Evolutionary conservation across 1,140 invertebrate species (phyloP), one percentile per base, ranked within the genome.

Genomic region (Drosophila mojavensis): DNA sequence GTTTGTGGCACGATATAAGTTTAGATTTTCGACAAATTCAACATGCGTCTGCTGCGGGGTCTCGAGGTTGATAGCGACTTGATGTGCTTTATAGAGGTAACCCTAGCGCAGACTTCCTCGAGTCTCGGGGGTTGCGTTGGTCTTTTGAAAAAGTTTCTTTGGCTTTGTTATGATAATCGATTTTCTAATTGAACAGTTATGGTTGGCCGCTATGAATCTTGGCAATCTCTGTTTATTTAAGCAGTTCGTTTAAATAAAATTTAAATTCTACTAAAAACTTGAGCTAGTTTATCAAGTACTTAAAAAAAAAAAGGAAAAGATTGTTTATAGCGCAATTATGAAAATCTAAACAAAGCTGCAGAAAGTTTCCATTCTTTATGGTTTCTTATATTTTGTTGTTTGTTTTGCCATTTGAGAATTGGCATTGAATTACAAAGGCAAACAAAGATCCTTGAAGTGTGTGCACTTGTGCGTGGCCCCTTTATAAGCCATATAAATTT

Each of bases 401-500:
- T 15, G 15, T 20, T 58, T 64, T 15, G 15, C 53, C 39, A 53
- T 48, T 64, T 24, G 50, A 66, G 75, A 82, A 81, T 78, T 78
- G 61, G 61, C 61, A 53, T 71, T 61, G 67, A 36, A 58, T 75
- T 64, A 47, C 58, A 62, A 60, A 68, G 78, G 51, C 74, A 85
- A 84, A 80, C 60, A 74, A 74, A 84, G 69, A 84, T 77, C 61
- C 68, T 83, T 79, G 80, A 79, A 74, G 59, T 48, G 48, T 33
- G 54, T 58, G 59, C 47, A 24, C 20, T 24, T 28, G 15, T 66
- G 51, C 45, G 66, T 67, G 74, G 58, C 5, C 28, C 36, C 41
- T 61, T 66, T 60, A 76, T 85, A 82, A 85, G 81, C 73, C 67
- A 80, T 83, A 84, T 77, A 83, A 83, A 83, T 83, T 80, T 84